Evolutionary conservation across 2,888 invertebrate genomes (phyloP), one percentile per base, ranked within the genome.

Genomic region (Opisthograptis luteolata): DNA sequence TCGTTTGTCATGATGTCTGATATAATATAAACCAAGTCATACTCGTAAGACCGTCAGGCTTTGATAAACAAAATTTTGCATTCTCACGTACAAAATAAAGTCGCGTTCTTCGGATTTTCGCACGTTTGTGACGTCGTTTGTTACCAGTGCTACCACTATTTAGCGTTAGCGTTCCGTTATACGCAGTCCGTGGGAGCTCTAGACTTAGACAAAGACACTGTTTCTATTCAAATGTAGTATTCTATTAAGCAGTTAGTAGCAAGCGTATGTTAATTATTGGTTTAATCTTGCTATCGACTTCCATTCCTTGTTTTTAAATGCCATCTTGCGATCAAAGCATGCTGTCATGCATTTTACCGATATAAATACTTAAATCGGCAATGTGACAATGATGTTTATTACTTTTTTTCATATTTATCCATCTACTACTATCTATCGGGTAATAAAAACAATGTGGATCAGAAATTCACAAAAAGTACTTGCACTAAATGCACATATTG

Each of bases 121-220:
- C 82, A 82, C 78, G 73, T 76, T 48, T 67, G 69, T 64, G 61
- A 66, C 60, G 63, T 47, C 48, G 63, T 47, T 47, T 64, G 46
- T 56, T 65, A 68, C 66, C 60, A 68, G 62, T 66, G n/a, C n/a
- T 73, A 36, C 28, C 25, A 37, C 31, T 20, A 40, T 43, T 79
- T 79, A 76, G 76, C 69, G 64, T 66, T 68, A 68, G 56, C 70
- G 73, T 78, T 67, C 85, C 85, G 86, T 87, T 87, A 86, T 44
- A 74, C 71, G 61, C 69, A 63, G 68, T 68, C 75, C 82, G 84
- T 87, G 84, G 80, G 87, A 87, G 79, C 78, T 72, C 64, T 70
- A 76, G 77, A 83, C 85, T 64, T 70, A 76, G 77, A 83, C 85
- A 85, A 86, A 81, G 70, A 71, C 67, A 64, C 66, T 59, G 70